A percentile compares a stretch with the other conserved stretches of the same genome.
phyloP scores from a whole-genome alignment of 2,797 vertebrate genomes.

The Corythornis leucogaster region DNA sequence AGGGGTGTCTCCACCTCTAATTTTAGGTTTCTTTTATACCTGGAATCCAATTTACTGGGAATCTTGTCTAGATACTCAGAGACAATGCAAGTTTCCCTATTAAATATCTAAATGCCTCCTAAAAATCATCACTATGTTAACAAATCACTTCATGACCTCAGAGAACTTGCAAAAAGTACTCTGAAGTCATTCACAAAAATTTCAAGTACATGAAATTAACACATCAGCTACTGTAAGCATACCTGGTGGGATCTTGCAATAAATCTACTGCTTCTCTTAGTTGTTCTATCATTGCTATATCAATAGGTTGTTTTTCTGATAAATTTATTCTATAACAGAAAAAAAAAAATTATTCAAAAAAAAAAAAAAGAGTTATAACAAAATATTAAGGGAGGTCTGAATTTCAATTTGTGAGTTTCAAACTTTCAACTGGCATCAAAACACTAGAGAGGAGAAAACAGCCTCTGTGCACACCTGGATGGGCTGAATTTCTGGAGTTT shows the following conservation, averaged over 20 bases:
- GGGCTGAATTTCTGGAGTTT: not conserved
- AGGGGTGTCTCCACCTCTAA: not conserved
- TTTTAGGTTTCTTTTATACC: not conserved
- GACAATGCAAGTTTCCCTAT: not conserved
- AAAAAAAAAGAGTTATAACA: not conserved
- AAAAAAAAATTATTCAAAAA: slow-evolving; percentile 34
- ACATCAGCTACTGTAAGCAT: not conserved
- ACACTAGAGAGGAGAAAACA: not conserved
- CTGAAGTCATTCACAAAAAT: not conserved
- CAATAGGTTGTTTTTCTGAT: slow-evolving; percentile 76
- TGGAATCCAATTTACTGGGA: not conserved
- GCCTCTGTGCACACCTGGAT: not conserved
- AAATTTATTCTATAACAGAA: slow-evolving; percentile 81
- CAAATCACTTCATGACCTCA: not conserved
- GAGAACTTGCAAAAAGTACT: not conserved
- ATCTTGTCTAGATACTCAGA: not conserved
- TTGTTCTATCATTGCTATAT: slow-evolving; percentile 88
- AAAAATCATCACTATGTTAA: not conserved
- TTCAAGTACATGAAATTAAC: not conserved
- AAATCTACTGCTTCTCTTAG: slow-evolving; percentile 90
- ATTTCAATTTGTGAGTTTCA: not conserved
- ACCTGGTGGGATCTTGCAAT: slow-evolving; percentile 89
- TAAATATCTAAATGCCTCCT: not conserved
- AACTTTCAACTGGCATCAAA: not conserved
- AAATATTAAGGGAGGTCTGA: not conserved